phyloP scores from a whole-genome alignment of 2,113 vertebrate genomes.

The Emydocephalus ijimae region DNA sequence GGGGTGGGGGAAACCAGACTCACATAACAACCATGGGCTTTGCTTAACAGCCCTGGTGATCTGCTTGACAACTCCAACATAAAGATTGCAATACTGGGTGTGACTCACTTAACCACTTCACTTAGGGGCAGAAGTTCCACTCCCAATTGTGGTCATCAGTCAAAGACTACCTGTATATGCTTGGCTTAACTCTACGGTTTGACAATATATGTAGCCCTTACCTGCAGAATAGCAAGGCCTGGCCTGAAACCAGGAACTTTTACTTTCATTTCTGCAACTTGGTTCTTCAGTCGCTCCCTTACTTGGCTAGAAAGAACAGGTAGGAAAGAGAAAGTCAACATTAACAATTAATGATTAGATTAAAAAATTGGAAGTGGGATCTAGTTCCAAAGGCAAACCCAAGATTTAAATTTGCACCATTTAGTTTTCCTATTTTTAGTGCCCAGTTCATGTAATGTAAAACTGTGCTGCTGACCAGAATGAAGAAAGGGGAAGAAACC shows the following conservation, averaged over 20 bases:
- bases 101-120: background rate
- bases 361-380: background rate
- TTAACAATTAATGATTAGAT: background rate
- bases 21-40: background rate
- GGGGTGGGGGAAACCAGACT: background rate
- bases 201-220: slow-evolving; percentile 39
- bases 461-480: background rate
- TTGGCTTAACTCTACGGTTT: background rate
- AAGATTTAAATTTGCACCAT: background rate
- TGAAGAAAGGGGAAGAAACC: background rate
- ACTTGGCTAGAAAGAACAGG: slow-evolving; percentile 76
- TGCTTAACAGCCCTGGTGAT: background rate
- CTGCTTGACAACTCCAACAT: background rate
- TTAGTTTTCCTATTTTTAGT: background rate
- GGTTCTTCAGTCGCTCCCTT: slow-evolving; percentile 81
- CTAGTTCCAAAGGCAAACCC: background rate
- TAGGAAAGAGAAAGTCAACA: background rate
- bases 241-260: slow-evolving; percentile 82
- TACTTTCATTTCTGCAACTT: slow-evolving; percentile 83
- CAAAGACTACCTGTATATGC: background rate
- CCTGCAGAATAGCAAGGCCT: slow-evolving; percentile 93
- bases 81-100: background rate
- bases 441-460: too few relatives aligned
- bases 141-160: background rate
- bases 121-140: background rate